Evolutionary conservation across 1,140 invertebrate species (phyloP).

Genomic region (Luehdorfia chinensis): DNA sequence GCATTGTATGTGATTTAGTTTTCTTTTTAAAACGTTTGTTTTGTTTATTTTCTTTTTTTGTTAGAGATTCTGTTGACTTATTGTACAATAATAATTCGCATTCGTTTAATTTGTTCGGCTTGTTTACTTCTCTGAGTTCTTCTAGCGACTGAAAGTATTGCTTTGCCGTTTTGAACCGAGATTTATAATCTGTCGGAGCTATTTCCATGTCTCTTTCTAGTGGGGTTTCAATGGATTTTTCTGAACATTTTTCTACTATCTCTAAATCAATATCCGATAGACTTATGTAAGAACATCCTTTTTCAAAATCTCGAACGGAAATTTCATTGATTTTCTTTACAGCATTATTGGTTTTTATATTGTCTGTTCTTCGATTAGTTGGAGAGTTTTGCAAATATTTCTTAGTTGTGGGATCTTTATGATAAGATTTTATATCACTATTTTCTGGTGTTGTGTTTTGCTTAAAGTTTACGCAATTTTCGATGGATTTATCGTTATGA

Average conservation of each 20-base stretch:
- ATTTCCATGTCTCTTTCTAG: conserved; percentile 35
- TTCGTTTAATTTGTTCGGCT: conserved; percentile 53
- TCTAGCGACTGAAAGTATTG: conserved; percentile 71
- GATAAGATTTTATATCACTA: no score
- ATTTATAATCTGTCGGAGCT: conserved; percentile 58
- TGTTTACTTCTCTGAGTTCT: conserved; percentile 52
- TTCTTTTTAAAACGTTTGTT: conserved; percentile 47
- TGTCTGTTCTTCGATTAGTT: conserved; percentile 6
- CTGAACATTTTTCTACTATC: conserved; percentile 52
- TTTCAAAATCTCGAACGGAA: conserved; percentile 33
- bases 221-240: conserved; percentile 35
- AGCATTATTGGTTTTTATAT: not conserved
- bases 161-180: conserved; percentile 67
- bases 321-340: not conserved
- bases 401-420: conserved; percentile 19
- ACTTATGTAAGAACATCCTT: conserved; percentile 43
- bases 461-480: not conserved
- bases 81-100: conserved; percentile 51
- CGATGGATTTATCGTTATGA: conserved; percentile 4
- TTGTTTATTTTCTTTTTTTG: conserved; percentile 28
- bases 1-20: conserved; percentile 58
- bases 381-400: not conserved
- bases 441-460: no score
- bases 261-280: conserved; percentile 67
- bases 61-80: conserved; percentile 54